phyloP scores from a whole-genome alignment of 2,888 invertebrate species.

The Dolomedes plantarius region DNA sequence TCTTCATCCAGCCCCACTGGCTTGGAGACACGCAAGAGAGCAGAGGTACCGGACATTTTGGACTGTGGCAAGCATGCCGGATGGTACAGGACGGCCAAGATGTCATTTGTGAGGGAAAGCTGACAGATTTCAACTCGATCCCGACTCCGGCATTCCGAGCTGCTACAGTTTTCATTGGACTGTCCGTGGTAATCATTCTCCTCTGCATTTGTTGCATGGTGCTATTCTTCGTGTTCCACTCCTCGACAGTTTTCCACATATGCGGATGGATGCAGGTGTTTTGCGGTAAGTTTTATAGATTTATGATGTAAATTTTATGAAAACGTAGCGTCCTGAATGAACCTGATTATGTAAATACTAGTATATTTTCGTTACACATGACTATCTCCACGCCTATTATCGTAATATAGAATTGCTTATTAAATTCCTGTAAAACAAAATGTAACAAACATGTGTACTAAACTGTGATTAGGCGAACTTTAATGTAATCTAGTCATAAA shows the following conservation, averaged over 20 bases:
- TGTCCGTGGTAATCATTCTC: slow-evolving; percentile 89
- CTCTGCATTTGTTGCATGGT: slow-evolving; percentile 91
- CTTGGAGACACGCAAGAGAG: slow-evolving; percentile 86
- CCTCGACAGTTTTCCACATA: slow-evolving; percentile 92
- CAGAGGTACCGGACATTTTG: slow-evolving; percentile 92
- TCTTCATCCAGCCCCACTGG: slow-evolving; percentile 95
- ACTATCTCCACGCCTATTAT: too few relatives aligned
- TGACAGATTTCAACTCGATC: slow-evolving; percentile 89
- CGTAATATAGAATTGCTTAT: too few relatives aligned
- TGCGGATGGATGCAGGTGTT: slow-evolving; percentile 97
- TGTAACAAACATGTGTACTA: too few relatives aligned
- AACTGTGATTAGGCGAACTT: too few relatives aligned
- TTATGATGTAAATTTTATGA: too few relatives aligned
- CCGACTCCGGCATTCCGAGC: slow-evolving; percentile 89
- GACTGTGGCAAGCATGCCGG: slow-evolving; percentile 92
- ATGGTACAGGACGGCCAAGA: slow-evolving; percentile 84
- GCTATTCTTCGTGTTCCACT: slow-evolving; percentile 93
- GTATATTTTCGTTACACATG: too few relatives aligned
- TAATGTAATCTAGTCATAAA: too few relatives aligned
- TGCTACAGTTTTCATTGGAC: slow-evolving; percentile 91
- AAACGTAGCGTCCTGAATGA: too few relatives aligned
- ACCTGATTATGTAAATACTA: too few relatives aligned
- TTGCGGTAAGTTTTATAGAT: slow-evolving; percentile 89
- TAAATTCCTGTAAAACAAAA: too few relatives aligned
- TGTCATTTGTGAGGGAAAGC: slow-evolving; percentile 86